These are phyloP conservation scores for Agraylea sexmaculata DNA, from an alignment of 1,140 invertebrate species.

Conservation along the genomic window DNA sequence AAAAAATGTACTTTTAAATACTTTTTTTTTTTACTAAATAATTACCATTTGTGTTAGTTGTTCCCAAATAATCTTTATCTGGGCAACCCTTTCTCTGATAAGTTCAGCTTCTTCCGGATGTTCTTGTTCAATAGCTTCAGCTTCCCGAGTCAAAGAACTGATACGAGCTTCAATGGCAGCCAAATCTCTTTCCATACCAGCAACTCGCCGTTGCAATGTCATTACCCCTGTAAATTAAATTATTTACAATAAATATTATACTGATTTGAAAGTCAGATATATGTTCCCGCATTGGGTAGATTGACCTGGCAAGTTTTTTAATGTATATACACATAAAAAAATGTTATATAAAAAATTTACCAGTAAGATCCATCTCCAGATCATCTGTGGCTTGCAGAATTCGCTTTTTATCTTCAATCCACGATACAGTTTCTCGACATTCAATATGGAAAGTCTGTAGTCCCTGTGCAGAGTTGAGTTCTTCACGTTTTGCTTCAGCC, in stretches of 20 bases:
- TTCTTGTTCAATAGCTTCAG: conserved; percentile 77
- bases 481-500: conserved; percentile 88
- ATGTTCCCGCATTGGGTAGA: not conserved
- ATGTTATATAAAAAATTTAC: conserved; percentile 28
- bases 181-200: conserved; percentile 96
- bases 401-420: conserved; percentile 99
- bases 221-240: conserved; percentile 43
- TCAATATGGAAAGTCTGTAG: conserved; percentile 99
- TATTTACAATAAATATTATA: conserved; percentile 5
- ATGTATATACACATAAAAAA: not conserved
- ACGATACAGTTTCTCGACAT: conserved; percentile 94
- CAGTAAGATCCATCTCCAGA: conserved; percentile 88
- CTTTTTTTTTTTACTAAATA: not conserved
- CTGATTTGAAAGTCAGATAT: too few species aligned
- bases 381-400: conserved; percentile 91
- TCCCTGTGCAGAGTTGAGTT: conserved; percentile 90
- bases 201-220: conserved; percentile 74
- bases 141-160: conserved; percentile 84
- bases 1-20: not conserved
- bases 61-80: conserved; percentile 89
- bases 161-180: conserved; percentile 97
- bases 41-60: conserved; percentile 87
- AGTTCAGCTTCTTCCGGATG: conserved; percentile 93
- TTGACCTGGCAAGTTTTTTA: not conserved
- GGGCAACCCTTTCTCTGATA: conserved; percentile 80